Conservation (phyloP, 2,113 vertebrate species). For the Pelecanoides urinatrix region DNA sequence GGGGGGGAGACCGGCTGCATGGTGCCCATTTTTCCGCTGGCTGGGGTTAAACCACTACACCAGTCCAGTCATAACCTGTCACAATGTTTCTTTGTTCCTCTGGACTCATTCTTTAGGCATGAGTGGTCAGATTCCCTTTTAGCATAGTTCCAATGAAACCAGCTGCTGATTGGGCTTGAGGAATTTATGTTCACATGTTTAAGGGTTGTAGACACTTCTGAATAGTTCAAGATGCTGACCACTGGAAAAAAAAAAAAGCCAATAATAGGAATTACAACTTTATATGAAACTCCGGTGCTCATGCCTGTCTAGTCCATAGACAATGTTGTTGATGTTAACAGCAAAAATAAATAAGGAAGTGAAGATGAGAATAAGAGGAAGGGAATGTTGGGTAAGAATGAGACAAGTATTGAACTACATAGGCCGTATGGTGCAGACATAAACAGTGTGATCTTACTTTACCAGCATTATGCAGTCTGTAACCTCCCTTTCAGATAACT, state of each 20-base stretch:
- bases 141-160: not conserved
- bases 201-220: not conserved
- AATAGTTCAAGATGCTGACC: not conserved
- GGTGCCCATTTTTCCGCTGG: too few relatives aligned
- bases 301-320: not conserved
- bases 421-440: slow-evolving; percentile 11
- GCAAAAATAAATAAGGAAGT: slow-evolving; percentile 22
- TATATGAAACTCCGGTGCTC: not conserved
- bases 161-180: not conserved
- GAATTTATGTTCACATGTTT: not conserved
- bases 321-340: not conserved
- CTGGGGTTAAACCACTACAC: too few relatives aligned
- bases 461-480: not conserved
- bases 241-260: not conserved
- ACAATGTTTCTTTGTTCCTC: not conserved
- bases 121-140: not conserved
- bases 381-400: not conserved
- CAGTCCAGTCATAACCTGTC: not conserved
- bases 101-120: not conserved
- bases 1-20: too few relatives aligned
- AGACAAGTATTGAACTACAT: not conserved
- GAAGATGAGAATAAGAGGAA: slow-evolving; percentile 33
- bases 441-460: slow-evolving; percentile 35
- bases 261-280: not conserved
- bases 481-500: slow-evolving; percentile 19